These are phyloP conservation scores for Elachura formosa DNA, from an alignment of 2,113 vertebrate genomes.

Conservation along the genomic window DNA sequence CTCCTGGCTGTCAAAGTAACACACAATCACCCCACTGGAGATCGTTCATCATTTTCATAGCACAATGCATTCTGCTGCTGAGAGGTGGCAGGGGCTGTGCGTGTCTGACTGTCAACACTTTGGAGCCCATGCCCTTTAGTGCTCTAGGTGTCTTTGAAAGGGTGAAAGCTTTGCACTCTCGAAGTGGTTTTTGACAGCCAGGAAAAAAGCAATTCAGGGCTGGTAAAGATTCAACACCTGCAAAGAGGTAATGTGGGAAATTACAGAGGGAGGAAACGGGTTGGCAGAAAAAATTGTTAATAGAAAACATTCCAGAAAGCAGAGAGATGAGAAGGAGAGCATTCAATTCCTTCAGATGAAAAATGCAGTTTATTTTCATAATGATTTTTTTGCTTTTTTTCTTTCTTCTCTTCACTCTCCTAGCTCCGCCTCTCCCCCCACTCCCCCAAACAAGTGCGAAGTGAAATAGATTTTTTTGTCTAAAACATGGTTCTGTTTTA, in stretches of 20 bases:
- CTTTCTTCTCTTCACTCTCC: rapidly evolving
- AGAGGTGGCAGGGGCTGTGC: neutral
- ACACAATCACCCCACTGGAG: neutral
- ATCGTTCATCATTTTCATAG: slow-evolving; percentile 38
- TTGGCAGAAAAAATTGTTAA: neutral
- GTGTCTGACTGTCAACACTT: neutral
- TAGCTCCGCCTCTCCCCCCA: rapidly evolving
- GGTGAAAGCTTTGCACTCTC: neutral
- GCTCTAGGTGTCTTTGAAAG: neutral
- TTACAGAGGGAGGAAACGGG: slow-evolving; percentile 1
- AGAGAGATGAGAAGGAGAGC: neutral
- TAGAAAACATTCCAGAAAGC: neutral
- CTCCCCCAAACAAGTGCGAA: neutral
- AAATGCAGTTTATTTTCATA: neutral
- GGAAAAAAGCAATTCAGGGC: slow-evolving; percentile 8
- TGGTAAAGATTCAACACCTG: neutral
- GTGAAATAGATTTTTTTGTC: neutral
- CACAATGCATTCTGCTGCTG: slow-evolving; percentile 25
- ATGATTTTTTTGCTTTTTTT: neutral
- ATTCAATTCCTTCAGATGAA: neutral
- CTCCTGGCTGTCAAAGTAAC: slow-evolving; percentile 28
- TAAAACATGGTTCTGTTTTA: neutral
- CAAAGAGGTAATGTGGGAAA: slow-evolving; percentile 9
- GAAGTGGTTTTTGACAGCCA: slow-evolving; percentile 5
- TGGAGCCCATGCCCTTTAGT: neutral